phyloP scores from a whole-genome alignment of 2,888 invertebrate genomes.

The Hymenopus coronatus region DNA sequence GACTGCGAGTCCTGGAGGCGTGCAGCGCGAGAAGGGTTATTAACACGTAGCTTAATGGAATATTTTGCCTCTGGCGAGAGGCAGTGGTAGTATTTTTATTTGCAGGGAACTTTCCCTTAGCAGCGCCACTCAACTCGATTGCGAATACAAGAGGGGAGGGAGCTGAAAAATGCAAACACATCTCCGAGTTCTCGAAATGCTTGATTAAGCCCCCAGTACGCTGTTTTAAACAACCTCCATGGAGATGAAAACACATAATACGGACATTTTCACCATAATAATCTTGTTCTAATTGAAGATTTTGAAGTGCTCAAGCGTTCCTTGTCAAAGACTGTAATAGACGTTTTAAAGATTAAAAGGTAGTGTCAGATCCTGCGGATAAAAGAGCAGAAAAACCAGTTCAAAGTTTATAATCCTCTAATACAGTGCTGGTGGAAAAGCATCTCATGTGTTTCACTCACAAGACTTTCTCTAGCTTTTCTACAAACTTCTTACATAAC shows the following conservation, averaged over 20 bases:
- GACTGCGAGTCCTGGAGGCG: not conserved
- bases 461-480: no score
- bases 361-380: no score
- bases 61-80: not conserved
- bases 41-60: not conserved
- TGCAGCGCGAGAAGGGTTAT: not conserved
- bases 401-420: no score
- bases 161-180: no score
- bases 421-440: no score
- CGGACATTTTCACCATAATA: not conserved
- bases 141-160: not conserved
- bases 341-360: not conserved
- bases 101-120: not conserved
- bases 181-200: not conserved
- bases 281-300: not conserved
- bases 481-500: no score
- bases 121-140: not conserved
- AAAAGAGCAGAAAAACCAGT: not conserved
- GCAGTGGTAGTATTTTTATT: not conserved
- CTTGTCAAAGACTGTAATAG: not conserved
- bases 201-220: not conserved
- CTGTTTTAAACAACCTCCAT: not conserved
- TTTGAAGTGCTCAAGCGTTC: not conserved
- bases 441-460: no score
- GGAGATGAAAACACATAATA: not conserved